phyloP scores from a whole-genome alignment of 2,888 invertebrate species.

The Dendrolimus houi region DNA sequence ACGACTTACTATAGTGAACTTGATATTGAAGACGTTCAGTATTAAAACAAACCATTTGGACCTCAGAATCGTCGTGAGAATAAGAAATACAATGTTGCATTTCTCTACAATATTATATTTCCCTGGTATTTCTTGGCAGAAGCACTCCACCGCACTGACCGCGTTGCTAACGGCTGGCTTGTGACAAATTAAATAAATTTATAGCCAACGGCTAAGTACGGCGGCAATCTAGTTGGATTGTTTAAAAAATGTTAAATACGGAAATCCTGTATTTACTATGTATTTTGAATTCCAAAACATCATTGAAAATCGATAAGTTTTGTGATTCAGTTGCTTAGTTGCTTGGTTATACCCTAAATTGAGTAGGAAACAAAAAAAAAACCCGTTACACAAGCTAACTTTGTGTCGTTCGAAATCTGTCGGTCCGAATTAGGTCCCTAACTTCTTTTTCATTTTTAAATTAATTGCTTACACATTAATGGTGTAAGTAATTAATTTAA shows the following conservation, averaged over 20 bases:
- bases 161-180: slow-evolving; percentile 31
- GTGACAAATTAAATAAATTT: slow-evolving; percentile 57
- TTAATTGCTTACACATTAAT: no score
- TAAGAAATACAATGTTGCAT: slow-evolving; percentile 16
- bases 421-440: no score
- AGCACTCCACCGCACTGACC: slow-evolving; percentile 29
- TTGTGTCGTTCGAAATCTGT: no score
- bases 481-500: no score
- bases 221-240: slow-evolving; percentile 5
- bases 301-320: no score
- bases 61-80: slow-evolving; percentile 6
- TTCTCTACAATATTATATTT: slow-evolving; percentile 23
- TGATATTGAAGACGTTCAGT: slow-evolving; percentile 14
- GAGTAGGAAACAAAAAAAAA: no score
- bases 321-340: no score
- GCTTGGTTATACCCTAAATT: no score
- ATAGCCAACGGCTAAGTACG: slow-evolving; percentile 28
- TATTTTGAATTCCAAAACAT: no score
- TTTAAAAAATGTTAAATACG: slow-evolving; percentile 1
- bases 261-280: no score
- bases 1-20: slow-evolving; percentile 19
- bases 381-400: no score
- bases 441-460: no score
- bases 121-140: slow-evolving; percentile 8
- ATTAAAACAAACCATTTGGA: slow-evolving; percentile 23